Evolutionary conservation across 2,888 invertebrate genomes (phyloP), one percentile per base, ranked within the genome.

Genomic region (Xanthostigma xanthostigma): DNA sequence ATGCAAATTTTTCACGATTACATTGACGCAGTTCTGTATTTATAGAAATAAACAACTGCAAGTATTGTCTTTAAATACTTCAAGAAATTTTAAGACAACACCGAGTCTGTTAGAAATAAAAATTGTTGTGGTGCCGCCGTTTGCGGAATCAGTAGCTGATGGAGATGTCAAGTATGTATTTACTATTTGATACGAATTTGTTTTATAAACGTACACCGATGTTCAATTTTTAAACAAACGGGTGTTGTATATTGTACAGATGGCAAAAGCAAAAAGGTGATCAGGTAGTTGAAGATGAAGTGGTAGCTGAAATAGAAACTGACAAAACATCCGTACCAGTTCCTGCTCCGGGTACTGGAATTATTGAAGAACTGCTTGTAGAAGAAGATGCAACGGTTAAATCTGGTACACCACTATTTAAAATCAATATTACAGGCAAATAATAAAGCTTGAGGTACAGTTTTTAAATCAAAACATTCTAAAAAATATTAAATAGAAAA

Each of bases 221-320:
- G 27, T 27, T 27, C 27, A 3, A 27, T 27, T 27, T 27, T 27
- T 27, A 27, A 27, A 27, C 27, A 27, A 27, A 4, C 4, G 17
- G 3, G 17, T 17, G 17, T 11, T 33, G 35, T 33, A 35, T 34
- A 10, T 46, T 51, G 49, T 54, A 36, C 55, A 81, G 81, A 66
- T 73, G 81, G 60, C 74, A 84, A 53, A 84, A 78, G 57, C 84
- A 84, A 63, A 85, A 88, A 55, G 98, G 98, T 2, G 97, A 98
- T 59, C 72, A 79, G 47, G 93, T 98, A 1, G 78, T 76, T 6
- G 87, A 84, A 63, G 97, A 98, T 69, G 96, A 97, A 62, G 81
- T 93, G 6, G 83, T 97, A 9, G 81, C 89, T 64, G 96, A 98
- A 74, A 92, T 98, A 57, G 98, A 98, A 76, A 98, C 98, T 11